Evolutionary conservation across 2,888 invertebrate genomes (phyloP), one percentile per base, ranked within the genome.

Genomic region (Lomographa bimaculata): DNA sequence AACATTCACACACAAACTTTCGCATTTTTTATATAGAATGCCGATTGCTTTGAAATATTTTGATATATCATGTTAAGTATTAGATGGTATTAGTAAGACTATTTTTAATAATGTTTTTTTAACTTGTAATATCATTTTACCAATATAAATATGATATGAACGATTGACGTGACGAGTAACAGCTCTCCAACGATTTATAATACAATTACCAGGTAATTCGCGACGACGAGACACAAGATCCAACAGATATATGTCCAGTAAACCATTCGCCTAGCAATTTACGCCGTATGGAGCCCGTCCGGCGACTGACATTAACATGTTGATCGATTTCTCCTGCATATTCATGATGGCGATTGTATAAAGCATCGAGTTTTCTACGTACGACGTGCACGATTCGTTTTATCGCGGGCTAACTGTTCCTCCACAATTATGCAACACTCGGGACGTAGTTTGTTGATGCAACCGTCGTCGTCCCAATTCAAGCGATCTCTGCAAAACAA

Each of bases 251-350:
- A 28, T 26, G 27, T n/a, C 12, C 21, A 23, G 6, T 16, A 32
- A 23, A 7, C 7, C 35, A 29, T 16, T 25, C 11, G 33, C 24
- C 10, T 56, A 54, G 57, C 59, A 57, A 68, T 60, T 62, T 47
- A 59, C 56, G 50, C 24, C 53, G 43, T 26, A 49, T 51, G 42
- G 47, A 41, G 45, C 60, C 50, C 51, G 58, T 55, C 57, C 51
- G 56, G 56, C 54, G 55, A 55, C 57, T 58, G 51, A 39, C 48
- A 73, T 71, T 73, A 66, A 58, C 63, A 70, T 71, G 59, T 64
- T 66, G 73, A 72, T 72, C 59, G 71, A 68, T 72, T 60, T 47
- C 64, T 49, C 59, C 51, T 66, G 64, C 64, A 71, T 71, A 70
- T 70, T 72, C 62, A 72, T 64, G 57, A 50, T 41, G 21, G 43